Conservation (phyloP, 2,113 vertebrate genomes). For the Pavo muticus region DNA sequence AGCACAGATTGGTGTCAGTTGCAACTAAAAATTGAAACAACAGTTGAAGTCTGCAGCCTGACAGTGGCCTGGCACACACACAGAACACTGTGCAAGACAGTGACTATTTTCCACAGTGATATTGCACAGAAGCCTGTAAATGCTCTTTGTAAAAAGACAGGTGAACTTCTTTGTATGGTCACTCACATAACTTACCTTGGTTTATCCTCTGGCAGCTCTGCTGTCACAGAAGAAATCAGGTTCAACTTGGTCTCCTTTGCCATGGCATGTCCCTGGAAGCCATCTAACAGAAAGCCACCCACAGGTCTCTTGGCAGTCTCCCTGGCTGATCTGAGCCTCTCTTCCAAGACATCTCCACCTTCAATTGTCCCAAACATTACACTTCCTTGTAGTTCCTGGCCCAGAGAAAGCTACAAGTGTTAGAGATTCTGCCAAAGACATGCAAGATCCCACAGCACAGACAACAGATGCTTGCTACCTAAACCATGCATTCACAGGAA, state of each 20-base stretch:
- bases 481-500: neutral
- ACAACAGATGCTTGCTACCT: neutral
- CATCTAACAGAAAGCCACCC: slow-evolving; percentile 94
- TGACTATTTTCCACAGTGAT: neutral
- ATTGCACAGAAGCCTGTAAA: neutral
- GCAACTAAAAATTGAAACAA: neutral
- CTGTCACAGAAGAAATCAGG: slow-evolving; percentile 85
- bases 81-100: neutral
- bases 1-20: neutral
- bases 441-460: neutral
- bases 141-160: neutral
- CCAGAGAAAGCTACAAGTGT: slow-evolving; percentile 41
- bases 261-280: slow-evolving; percentile 85
- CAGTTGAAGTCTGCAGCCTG: neutral
- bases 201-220: slow-evolving; percentile 92
- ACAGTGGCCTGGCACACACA: neutral
- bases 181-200: slow-evolving; percentile 83
- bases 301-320: slow-evolving; percentile 95
- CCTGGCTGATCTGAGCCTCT: slow-evolving; percentile 90
- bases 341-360: slow-evolving; percentile 91
- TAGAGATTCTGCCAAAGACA: slow-evolving; percentile 16
- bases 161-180: neutral
- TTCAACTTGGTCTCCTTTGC: slow-evolving; percentile 81
- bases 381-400: slow-evolving; percentile 85
- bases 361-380: slow-evolving; percentile 92